phyloP scores from a whole-genome alignment of 2,113 vertebrate genomes.

The Trachemys scripta region DNA sequence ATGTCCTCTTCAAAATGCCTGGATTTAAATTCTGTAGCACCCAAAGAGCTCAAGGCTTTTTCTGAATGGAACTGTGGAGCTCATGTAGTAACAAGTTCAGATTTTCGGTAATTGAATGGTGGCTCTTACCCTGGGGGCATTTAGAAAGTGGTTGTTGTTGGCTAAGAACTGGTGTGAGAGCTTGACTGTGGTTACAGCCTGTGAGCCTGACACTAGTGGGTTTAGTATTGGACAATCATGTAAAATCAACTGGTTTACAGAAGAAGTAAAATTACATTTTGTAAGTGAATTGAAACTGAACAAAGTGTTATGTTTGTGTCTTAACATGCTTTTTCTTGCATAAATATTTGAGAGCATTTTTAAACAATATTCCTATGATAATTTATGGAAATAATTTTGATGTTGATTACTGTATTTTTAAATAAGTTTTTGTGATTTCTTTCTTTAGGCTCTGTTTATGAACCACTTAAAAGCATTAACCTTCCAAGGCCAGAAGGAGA shows the following conservation, averaged over 20 bases:
- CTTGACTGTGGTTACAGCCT: neutral
- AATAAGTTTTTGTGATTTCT: neutral
- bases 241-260: neutral
- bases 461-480: conserved; percentile 91
- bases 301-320: neutral
- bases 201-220: neutral
- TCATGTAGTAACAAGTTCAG: neutral
- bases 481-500: conserved; percentile 85
- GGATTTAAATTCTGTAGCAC: neutral
- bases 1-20: neutral
- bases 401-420: neutral
- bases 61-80: neutral
- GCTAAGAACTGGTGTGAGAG: neutral
- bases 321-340: neutral
- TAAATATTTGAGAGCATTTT: neutral
- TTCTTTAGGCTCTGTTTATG: conserved; percentile 93
- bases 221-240: neutral
- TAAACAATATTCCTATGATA: neutral
- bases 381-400: neutral
- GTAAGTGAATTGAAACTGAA: rapidly evolving
- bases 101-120: neutral
- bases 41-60: neutral
- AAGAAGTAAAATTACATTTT: neutral
- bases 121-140: neutral
- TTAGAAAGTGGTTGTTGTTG: neutral